Base-by-base conservation (phyloP, 2,888 invertebrate genomes). In the Itoplectis maculator region DNA sequence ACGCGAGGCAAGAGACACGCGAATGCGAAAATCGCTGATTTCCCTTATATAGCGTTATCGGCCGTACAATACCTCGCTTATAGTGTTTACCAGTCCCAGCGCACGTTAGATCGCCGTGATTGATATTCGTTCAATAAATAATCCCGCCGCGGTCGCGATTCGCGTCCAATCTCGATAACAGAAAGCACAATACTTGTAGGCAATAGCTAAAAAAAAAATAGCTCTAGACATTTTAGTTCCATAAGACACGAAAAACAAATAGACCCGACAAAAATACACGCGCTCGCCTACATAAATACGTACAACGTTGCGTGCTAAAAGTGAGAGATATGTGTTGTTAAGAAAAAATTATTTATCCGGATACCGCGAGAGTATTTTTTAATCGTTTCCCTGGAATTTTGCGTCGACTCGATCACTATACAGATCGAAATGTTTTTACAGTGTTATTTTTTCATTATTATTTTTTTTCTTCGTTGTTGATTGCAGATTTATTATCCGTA, bases 291-390 rank as follows among this genome's bases (percentile, higher is more conserved):
- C n/a, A 18, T n/a, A 40, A 56, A 54, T 56, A 42, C 23, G 40
- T 56, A 42, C 23, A 42, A 42, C 15, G 70, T 56, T 61, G 8
- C 61, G 61, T 18, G 61, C 61, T 40, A 61, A 61, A 11, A 61
- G 37, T 56, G 54, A 47, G 61, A 40, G 7, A 61, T 35, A 61
- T 56, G 0, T 29, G 35, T 35, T 29, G 23, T 35, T 29, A 56
- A 42, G 13, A 42, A 29, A 69, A 20, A 29, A 56, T 56, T 23
- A 63, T 68, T 79, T 59, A 20, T 74, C 73, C 56, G 51, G 37
- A 61, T 73, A 69, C 61, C 61, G 56, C 54, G 59, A 79, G 49
- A 59, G 78, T 78, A 81, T 61, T 61, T 77, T 81, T 69, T 2
- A 42, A 54, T 69, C 13, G 69, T 73, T 63, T 18, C 45, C 13